Percentiles rank a stretch among this genome's conserved stretches.
Evolutionary conservation across 1,140 invertebrate species (phyloP).

Genomic region (Aphelenchoides besseyi): DNA sequence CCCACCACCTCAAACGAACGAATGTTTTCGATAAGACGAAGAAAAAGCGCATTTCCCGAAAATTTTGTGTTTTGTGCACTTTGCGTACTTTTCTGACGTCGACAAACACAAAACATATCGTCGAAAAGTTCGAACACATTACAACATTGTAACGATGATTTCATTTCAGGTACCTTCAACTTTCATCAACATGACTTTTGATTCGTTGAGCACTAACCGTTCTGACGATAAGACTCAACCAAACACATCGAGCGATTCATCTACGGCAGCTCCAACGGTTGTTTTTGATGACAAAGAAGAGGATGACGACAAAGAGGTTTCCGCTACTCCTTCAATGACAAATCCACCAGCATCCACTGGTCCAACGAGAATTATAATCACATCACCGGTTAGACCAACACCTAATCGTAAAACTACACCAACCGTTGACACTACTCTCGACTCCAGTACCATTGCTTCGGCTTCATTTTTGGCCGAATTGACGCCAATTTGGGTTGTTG

Average conservation of each 20-base stretch:
- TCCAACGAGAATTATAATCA: background rate
- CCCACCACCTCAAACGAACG: no score
- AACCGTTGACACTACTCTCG: background rate
- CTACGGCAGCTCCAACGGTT: conserved; percentile 4
- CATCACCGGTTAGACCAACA: background rate
- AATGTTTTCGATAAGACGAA: background rate
- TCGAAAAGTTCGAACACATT: no score
- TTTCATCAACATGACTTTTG: background rate
- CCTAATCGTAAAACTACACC: background rate
- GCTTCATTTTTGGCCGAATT: conserved; percentile 13
- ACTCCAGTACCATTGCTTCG: background rate
- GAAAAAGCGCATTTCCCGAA: background rate
- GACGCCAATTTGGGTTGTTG: conserved; percentile 36
- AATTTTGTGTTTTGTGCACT: background rate
- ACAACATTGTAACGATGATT: no score
- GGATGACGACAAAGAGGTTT: background rate
- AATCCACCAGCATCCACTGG: conserved; percentile 2
- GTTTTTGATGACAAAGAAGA: conserved; percentile 1
- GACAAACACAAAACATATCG: no score
- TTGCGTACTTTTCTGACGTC: conserved; percentile 2
- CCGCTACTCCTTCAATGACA: background rate
- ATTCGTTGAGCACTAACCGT: background rate
- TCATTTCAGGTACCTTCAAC: background rate
- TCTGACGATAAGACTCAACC: background rate
- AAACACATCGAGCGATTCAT: background rate